Evolutionary conservation across 2,888 invertebrate species (phyloP).

Genomic region (Graphium colonna): DNA sequence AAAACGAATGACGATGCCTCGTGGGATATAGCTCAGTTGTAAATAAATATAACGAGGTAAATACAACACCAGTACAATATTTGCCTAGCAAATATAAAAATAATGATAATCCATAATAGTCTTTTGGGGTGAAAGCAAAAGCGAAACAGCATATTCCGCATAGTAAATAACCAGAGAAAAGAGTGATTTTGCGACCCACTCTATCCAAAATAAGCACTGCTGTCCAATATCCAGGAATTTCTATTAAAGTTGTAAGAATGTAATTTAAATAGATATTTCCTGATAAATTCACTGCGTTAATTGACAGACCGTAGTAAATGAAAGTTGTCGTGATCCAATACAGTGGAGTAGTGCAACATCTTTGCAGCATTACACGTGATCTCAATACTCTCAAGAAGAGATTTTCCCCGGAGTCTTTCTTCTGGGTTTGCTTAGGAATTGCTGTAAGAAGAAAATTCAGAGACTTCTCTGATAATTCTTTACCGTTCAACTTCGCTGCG

Average conservation of each 20-base stretch:
- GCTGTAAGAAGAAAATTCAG: constrained; percentile 56
- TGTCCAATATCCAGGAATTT: constrained; percentile 85
- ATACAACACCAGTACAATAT: constrained; percentile 82
- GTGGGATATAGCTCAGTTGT: constrained; percentile 88
- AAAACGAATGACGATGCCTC: constrained; percentile 82
- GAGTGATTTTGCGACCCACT: constrained; percentile 73
- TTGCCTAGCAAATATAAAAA: constrained; percentile 81
- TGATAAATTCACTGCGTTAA: constrained; percentile 86
- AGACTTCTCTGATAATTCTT: constrained; percentile 66
- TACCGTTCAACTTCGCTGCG: constrained; percentile 82
- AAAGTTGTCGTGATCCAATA: constrained; percentile 90
- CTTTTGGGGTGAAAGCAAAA: constrained; percentile 70
- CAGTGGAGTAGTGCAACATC: constrained; percentile 84
- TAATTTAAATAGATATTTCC: constrained; percentile 90
- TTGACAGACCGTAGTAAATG: constrained; percentile 88
- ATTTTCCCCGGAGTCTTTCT: constrained; percentile 34
- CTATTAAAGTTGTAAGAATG: constrained; percentile 81
- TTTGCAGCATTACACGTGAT: constrained; percentile 76
- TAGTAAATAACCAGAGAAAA: constrained; percentile 57
- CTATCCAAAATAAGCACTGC: constrained; percentile 82
- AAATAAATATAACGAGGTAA: constrained; percentile 83
- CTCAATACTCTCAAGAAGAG: constrained; percentile 66
- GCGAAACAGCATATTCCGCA: constrained; percentile 75
- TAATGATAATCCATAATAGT: constrained; percentile 49
- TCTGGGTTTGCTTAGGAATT: constrained; percentile 44